Evolutionary conservation across 2,113 vertebrate species (phyloP).

Genomic region (Platysteira castanea): DNA sequence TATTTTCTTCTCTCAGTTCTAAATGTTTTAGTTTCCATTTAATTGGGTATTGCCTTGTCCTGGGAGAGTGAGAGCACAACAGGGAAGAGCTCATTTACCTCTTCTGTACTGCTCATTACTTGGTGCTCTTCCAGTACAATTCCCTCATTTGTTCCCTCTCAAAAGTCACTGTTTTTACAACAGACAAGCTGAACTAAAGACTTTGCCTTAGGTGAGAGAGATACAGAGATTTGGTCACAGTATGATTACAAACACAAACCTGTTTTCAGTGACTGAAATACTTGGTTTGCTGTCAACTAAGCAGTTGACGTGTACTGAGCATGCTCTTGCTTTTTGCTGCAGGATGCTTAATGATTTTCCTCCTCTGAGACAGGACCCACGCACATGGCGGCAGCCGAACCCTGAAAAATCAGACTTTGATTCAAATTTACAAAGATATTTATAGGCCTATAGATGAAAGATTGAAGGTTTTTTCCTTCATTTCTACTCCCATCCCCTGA

Average conservation of each 20-base stretch:
- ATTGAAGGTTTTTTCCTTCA: neutral
- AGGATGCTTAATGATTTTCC: neutral
- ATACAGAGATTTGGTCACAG: constrained; percentile 16
- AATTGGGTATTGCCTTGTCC: neutral
- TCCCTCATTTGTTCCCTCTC: constrained; percentile 3
- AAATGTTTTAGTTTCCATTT: neutral
- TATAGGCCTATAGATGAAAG: neutral
- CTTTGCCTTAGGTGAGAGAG: constrained; percentile 6
- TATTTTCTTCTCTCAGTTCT: neutral
- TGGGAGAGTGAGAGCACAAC: neutral
- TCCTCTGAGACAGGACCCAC: neutral
- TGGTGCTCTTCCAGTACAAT: neutral
- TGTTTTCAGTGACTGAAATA: neutral
- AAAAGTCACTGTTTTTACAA: neutral
- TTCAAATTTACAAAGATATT: neutral
- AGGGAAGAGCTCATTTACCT: neutral
- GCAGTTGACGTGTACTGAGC: neutral
- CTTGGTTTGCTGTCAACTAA: neutral
- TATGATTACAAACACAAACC: neutral
- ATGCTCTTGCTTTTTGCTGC: neutral
- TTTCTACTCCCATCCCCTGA: neutral
- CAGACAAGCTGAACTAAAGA: neutral
- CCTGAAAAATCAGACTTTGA: neutral
- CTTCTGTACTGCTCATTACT: neutral
- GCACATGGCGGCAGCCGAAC: neutral